Evolutionary conservation across 2,113 vertebrate genomes (phyloP).

Genomic region (Plestiodon gilberti): DNA sequence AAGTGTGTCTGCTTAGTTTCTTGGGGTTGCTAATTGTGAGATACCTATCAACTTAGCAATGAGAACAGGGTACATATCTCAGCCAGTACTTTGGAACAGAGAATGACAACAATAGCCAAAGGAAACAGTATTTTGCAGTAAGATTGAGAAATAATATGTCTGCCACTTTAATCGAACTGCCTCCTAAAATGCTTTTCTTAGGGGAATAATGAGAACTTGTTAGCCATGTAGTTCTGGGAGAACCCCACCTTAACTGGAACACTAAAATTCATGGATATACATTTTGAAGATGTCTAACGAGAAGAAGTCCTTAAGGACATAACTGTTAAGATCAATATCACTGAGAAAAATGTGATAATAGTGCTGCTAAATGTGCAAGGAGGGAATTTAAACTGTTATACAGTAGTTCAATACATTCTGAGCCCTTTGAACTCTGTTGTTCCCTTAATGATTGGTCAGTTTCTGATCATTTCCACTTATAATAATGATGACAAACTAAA

Average conservation of each 20-base stretch:
- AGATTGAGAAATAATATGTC: neutral
- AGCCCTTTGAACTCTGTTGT: neutral
- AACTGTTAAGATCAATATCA: neutral
- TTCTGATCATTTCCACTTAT: neutral
- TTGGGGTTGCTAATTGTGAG: neutral
- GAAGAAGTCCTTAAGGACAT: neutral
- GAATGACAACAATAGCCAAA: neutral
- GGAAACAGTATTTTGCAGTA: neutral
- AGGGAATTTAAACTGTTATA: neutral
- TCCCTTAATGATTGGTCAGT: neutral
- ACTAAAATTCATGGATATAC: neutral
- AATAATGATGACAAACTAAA: neutral
- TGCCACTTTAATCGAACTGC: neutral
- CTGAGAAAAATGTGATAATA: neutral
- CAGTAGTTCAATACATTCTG: neutral
- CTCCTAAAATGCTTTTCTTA: neutral
- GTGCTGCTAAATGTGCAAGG: neutral
- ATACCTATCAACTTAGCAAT: neutral
- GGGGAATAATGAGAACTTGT: neutral
- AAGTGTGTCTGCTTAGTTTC: neutral
- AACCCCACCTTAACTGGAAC: neutral
- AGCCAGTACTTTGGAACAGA: neutral
- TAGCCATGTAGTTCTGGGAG: neutral
- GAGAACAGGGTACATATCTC: neutral
- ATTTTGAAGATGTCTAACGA: neutral